phyloP scores from a whole-genome alignment of 2,113 vertebrate species.

The Connochaetes taurinus region DNA sequence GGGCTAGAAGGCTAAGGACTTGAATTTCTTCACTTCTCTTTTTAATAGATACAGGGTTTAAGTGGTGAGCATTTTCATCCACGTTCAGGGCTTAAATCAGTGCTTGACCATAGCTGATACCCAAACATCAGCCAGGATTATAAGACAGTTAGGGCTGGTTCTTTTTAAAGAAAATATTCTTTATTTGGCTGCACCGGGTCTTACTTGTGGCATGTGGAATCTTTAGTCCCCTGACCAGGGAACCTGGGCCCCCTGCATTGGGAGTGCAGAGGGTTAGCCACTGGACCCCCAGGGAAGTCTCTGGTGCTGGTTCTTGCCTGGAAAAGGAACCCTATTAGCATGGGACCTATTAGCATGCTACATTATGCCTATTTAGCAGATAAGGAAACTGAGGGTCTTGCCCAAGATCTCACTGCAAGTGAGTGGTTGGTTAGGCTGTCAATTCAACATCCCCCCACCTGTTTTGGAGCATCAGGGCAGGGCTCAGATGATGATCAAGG shows the following conservation, averaged over 20 bases:
- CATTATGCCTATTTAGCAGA: neutral
- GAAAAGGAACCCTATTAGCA: neutral
- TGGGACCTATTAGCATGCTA: too few species aligned
- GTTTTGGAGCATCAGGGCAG: neutral
- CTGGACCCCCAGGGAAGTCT: neutral
- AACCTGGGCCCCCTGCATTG: neutral
- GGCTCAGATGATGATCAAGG: neutral
- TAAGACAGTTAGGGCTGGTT: neutral
- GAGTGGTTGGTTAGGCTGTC: neutral
- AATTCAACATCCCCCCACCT: too few species aligned
- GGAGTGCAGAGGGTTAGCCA: neutral
- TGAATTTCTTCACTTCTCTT: neutral
- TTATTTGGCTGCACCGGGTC: neutral
- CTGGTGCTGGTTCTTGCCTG: neutral
- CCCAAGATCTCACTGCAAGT: too few species aligned
- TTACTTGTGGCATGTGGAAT: neutral
- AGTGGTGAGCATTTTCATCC: neutral
- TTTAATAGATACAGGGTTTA: neutral
- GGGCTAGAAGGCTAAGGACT: neutral
- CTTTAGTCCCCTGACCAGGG: neutral
- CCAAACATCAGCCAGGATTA: neutral
- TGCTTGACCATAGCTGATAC: fast-evolving
- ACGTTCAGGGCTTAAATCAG: neutral
- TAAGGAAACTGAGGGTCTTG: neutral
- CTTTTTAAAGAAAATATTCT: neutral